Evolutionary conservation across 2,113 vertebrate genomes (phyloP).

Genomic region (Chrysochloris asiatica): DNA sequence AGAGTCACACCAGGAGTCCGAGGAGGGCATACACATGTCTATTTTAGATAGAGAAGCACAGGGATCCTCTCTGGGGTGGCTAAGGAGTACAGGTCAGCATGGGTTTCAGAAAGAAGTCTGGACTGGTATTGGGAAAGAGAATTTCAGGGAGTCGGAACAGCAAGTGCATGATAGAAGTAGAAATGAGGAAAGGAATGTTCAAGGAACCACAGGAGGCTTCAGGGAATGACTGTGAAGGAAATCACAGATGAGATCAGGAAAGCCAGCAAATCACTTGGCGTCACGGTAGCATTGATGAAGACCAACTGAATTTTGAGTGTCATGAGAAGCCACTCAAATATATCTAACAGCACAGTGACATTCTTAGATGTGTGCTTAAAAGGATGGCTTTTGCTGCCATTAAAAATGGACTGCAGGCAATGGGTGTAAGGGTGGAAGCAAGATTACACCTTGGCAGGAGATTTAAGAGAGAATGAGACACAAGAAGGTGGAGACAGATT

Average conservation of each 20-base stretch:
- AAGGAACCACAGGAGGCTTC: neutral
- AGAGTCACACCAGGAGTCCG: too few relatives aligned
- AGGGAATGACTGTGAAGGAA: neutral
- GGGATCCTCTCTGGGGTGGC: neutral
- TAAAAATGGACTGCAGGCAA: neutral
- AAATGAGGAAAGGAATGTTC: neutral
- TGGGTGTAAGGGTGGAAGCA: neutral
- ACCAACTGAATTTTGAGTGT: neutral
- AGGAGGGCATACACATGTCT: neutral
- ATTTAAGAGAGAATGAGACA: neutral
- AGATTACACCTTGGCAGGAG: neutral
- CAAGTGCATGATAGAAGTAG: neutral
- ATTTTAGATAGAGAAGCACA: neutral
- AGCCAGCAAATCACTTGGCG: neutral
- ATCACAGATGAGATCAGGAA: neutral
- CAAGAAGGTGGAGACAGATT: neutral
- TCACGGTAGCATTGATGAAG: neutral
- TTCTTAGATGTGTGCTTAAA: neutral
- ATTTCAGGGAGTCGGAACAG: neutral
- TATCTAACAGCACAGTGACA: neutral
- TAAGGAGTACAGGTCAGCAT: neutral
- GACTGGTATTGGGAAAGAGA: neutral
- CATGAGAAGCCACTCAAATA: neutral
- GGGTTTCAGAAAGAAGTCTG: neutral
- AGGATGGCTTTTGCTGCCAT: neutral